These are phyloP conservation scores for Netelia fuscicornis DNA, from an alignment of 2,888 invertebrate genomes.

Conservation along the genomic window DNA sequence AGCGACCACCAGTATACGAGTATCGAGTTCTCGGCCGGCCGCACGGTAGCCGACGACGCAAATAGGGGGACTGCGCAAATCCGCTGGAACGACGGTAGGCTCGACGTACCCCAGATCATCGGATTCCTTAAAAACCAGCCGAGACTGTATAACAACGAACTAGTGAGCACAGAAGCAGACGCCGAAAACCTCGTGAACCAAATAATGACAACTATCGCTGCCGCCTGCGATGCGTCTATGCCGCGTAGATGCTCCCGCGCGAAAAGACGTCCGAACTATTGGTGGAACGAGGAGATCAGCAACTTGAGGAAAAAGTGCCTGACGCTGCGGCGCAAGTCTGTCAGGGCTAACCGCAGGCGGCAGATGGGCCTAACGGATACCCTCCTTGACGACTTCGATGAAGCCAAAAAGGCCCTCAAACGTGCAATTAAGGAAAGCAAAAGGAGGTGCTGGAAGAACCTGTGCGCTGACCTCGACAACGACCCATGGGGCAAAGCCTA, in stretches of 20 bases:
- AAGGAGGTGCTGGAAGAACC: constrained; percentile 3
- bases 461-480: constrained; percentile 29
- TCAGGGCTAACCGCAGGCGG: constrained; percentile 10
- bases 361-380: constrained; percentile 8
- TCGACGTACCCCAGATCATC: too few species aligned
- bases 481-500: constrained; percentile 35
- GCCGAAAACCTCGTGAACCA: constrained; percentile 1
- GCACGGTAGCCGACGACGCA: constrained; percentile 11
- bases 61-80: neutral
- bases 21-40: constrained; percentile 21
- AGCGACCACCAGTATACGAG: constrained; percentile 58
- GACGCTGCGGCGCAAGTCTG: neutral
- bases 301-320: constrained; percentile 30
- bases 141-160: neutral
- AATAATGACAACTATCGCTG: too few species aligned
- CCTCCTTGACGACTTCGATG: constrained; percentile 2
- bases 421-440: constrained; percentile 29
- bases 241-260: constrained; percentile 8
- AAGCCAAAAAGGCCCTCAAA: constrained; percentile 36
- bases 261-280: constrained; percentile 15
- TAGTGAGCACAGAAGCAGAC: neutral
- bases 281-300: constrained; percentile 24
- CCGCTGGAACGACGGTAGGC: constrained; percentile 19
- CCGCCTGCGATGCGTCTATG: constrained; percentile 48
- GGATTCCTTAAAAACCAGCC: too few species aligned